These are phyloP conservation scores for Leucania comma DNA, from an alignment of 2,888 invertebrate species.

Conservation along the genomic window DNA sequence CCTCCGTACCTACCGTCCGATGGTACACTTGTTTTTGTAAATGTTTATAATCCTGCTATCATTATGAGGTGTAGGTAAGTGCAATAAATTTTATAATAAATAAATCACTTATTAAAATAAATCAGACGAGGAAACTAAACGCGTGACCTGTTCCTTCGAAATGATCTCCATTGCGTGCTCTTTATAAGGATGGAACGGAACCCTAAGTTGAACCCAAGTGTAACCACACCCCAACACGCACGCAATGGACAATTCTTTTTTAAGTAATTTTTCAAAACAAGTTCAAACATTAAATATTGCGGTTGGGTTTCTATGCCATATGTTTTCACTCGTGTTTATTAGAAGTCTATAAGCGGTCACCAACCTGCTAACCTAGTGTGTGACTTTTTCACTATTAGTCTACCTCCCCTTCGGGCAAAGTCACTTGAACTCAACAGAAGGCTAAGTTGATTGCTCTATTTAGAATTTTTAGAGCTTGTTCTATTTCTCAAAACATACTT, in stretches of 20 bases:
- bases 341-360: conserved; percentile 44
- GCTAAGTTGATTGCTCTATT: background rate
- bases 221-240: conserved; percentile 13
- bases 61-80: too few species aligned
- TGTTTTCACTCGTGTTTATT: conserved; percentile 46
- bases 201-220: too few species aligned
- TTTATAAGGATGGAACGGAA: conserved; percentile 15
- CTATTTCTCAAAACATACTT: background rate
- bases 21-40: too few species aligned
- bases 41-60: too few species aligned
- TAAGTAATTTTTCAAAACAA: conserved; percentile 31
- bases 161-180: conserved; percentile 11
- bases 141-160: background rate
- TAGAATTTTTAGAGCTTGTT: background rate
- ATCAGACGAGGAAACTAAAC: conserved; percentile 5
- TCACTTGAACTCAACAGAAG: background rate
- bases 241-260: conserved; percentile 18
- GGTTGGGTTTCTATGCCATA: conserved; percentile 39
- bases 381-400: conserved; percentile 6
- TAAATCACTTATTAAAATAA: conserved; percentile 9
- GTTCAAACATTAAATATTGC: conserved; percentile 46
- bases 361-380: conserved; percentile 21
- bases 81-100: too few species aligned
- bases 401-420: background rate
- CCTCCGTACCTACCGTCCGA: too few species aligned